Evolutionary conservation across 2,113 vertebrate genomes (phyloP).

Genomic region (Leptosomus discolor): DNA sequence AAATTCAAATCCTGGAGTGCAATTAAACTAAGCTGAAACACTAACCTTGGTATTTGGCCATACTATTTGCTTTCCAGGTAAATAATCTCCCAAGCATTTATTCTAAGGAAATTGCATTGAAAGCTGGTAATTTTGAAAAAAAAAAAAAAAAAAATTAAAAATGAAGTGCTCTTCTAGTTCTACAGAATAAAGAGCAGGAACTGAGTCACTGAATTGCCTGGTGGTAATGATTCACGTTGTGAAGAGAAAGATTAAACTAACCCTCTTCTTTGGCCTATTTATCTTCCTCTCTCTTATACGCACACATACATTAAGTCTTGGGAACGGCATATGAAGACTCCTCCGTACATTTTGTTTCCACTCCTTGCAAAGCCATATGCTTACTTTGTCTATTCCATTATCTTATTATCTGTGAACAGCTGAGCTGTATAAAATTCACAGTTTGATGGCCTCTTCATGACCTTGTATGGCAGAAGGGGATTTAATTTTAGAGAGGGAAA

Average conservation of each 20-base stretch:
- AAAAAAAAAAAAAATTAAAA: fast-evolving
- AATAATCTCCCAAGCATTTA: background rate
- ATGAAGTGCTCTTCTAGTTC: background rate
- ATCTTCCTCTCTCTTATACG: too few relatives aligned
- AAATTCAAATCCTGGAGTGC: background rate
- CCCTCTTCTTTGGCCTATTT: background rate
- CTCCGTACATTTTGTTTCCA: background rate
- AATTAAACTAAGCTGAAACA: background rate
- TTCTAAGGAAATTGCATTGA: background rate
- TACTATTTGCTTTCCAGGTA: background rate
- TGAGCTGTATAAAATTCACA: background rate
- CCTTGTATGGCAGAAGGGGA: background rate
- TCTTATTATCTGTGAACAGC: background rate
- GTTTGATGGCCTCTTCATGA: background rate
- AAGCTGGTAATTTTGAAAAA: background rate
- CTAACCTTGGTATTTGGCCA: background rate
- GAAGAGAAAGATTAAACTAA: background rate
- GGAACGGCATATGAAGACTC: background rate
- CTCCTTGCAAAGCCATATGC: background rate
- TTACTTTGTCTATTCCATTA: background rate
- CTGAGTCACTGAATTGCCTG: background rate
- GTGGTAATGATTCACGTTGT: background rate
- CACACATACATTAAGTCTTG: background rate
- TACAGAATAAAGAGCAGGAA: background rate
- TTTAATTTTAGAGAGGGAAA: background rate